Base-by-base conservation (phyloP, 2,888 invertebrate species). In the Trachelus stipa region DNA sequence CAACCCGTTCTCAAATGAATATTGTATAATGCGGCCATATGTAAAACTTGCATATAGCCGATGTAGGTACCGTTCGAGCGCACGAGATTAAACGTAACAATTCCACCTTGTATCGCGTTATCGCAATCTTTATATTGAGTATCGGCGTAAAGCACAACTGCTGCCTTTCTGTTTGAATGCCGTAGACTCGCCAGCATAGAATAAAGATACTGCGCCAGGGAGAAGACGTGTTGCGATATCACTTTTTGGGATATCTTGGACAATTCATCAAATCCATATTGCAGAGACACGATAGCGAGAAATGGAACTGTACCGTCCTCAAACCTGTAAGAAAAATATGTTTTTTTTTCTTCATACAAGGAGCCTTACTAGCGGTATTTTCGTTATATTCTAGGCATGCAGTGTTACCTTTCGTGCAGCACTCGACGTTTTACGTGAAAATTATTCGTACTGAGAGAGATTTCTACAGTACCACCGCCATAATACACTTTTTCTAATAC, bases 231-330 rank as follows among this genome's bases (percentile, higher is more conserved):
- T 75, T 91, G 89, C 0, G 96, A 95, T 83, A 97, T 94, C 33
- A 93, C 92, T 68, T 94, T 92, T 92, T 96, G 95, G 3, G 93
- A 88, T 81, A 93, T 90, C 9, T 82, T 83, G 77, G 95, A 92
- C 77, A 98, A 88, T 9, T 95, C 93, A 78, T 96, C 95, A 89
- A 98, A 96, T 76, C 98, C 98, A 92, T 97, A 95, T 82, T 95
- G 94, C 9, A 99, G 90, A 1, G 96, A 94, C 74, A 96, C 92
- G 81, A 99, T 97, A 34, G 97, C 96, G 73, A 98, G 92, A 91
- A 97, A 99, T 30, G 98, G 93, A 30, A 97, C 86, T 0, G 99
- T 98, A 4, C 99, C 99, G 93, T 99, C 98, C 93, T 99, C 99
- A 92, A 98, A 98, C 84, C 97, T 97, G 91, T 33, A 91, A 92